Evolutionary conservation across 2,888 invertebrate genomes (phyloP).

Genomic region (Lomographa bimaculata): DNA sequence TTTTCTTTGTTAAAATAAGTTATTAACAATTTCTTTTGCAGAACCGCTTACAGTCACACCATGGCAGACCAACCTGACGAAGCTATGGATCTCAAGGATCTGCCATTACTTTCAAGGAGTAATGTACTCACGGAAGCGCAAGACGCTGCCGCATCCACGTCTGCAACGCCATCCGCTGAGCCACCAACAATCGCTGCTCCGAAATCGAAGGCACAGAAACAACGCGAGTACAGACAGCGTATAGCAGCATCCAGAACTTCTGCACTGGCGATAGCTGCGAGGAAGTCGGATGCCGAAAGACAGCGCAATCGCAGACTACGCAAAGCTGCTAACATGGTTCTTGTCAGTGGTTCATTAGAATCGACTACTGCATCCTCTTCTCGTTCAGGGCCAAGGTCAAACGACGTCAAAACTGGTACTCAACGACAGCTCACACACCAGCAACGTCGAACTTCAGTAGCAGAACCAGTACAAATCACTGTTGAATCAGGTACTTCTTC

Average conservation of each 20-base stretch:
- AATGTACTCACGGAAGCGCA: neutral
- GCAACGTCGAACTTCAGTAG: slow-evolving; percentile 15
- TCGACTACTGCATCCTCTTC: neutral
- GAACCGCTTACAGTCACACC: slow-evolving; percentile 37
- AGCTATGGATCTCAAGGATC: slow-evolving; percentile 29
- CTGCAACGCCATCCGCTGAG: slow-evolving; percentile 2
- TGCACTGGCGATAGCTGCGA: slow-evolving; percentile 28
- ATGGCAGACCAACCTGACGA: slow-evolving; percentile 26
- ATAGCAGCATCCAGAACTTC: slow-evolving; percentile 33
- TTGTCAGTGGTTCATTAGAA: neutral
- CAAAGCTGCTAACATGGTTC: too few relatives aligned
- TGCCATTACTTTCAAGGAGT: slow-evolving; percentile 9
- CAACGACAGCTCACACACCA: slow-evolving; percentile 5
- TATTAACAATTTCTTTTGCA: slow-evolving; percentile 35
- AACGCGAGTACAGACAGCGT: slow-evolving; percentile 36
- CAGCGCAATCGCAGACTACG: slow-evolving; percentile 29
- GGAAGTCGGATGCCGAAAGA: slow-evolving; percentile 27
- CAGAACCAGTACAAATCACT: slow-evolving; percentile 21
- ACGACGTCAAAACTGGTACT: slow-evolving; percentile 1
- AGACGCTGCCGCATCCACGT: too few relatives aligned
- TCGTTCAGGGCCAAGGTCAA: neutral
- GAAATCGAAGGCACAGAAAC: slow-evolving; percentile 17
- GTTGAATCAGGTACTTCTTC: slow-evolving; percentile 11
- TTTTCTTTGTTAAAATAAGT: too few relatives aligned
- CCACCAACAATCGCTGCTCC: slow-evolving; percentile 5